Evolutionary conservation across 2,888 invertebrate species (phyloP).

Genomic region (Pilophorus perplexus): DNA sequence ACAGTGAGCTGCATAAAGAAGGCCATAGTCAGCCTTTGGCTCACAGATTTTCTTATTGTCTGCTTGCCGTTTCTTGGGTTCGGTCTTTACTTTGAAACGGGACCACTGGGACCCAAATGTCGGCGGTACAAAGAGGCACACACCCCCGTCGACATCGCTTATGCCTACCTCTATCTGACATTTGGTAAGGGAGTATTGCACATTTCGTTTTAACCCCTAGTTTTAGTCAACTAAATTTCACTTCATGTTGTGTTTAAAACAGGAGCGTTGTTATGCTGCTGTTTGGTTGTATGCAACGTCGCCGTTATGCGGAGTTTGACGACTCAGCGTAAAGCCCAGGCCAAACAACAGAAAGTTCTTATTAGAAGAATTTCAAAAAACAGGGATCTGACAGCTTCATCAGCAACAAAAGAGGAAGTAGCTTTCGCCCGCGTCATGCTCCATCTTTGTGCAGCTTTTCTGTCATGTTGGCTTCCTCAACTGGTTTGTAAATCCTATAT

Average conservation of each 20-base stretch:
- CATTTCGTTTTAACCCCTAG: no score
- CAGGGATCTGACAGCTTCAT: conserved; percentile 52
- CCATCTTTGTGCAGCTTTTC: conserved; percentile 75
- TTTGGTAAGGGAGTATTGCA: conserved; percentile 75
- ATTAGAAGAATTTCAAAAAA: conserved; percentile 53
- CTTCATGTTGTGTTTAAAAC: no score
- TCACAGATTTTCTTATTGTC: conserved; percentile 66
- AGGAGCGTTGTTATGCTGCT: no score
- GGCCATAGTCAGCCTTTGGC: conserved; percentile 68
- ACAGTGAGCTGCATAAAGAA: conserved; percentile 73
- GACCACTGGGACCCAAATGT: conserved; percentile 59
- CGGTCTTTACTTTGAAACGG: conserved; percentile 67
- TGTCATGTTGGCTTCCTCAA: conserved; percentile 84
- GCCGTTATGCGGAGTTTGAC: conserved; percentile 74
- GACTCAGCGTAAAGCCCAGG: conserved; percentile 3
- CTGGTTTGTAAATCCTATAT: conserved; percentile 65
- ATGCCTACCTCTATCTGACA: conserved; percentile 71
- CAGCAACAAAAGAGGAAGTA: conserved; percentile 72
- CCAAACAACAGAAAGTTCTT: conserved; percentile 33
- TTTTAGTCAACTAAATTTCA: no score
- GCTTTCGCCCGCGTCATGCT: conserved; percentile 84
- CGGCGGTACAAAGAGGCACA: conserved; percentile 70
- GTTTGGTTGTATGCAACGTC: conserved; percentile 62
- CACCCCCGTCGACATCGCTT: conserved; percentile 63
- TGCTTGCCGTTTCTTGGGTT: conserved; percentile 73